These are phyloP conservation scores for Rostratula benghalensis DNA, from an alignment of 2,113 vertebrate species.

Conservation along the genomic window DNA sequence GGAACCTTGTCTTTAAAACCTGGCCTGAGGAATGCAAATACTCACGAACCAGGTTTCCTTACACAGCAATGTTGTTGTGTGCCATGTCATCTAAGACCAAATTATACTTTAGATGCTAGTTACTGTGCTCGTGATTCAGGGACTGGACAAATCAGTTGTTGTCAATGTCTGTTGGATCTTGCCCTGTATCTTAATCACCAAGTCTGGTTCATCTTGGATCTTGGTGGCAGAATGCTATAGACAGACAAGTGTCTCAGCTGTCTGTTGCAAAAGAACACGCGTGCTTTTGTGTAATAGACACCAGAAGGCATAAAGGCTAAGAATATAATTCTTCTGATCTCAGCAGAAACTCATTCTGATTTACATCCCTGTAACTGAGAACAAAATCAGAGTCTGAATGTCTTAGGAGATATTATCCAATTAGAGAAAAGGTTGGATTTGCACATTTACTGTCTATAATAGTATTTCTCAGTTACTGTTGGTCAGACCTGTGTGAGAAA, in stretches of 20 bases:
- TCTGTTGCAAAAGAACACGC: accelerated
- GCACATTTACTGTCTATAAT: conserved; percentile 13
- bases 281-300: neutral
- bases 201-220: neutral
- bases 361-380: neutral
- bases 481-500: conserved; percentile 35
- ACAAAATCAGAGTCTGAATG: neutral
- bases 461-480: conserved; percentile 9
- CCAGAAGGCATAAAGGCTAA: neutral
- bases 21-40: neutral
- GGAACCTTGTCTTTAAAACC: neutral
- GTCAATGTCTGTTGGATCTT: neutral
- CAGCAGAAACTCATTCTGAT: neutral
- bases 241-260: neutral
- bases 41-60: accelerated
- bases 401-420: neutral
- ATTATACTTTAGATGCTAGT: neutral
- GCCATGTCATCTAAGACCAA: neutral
- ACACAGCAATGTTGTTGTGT: accelerated
- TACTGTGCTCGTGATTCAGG: neutral
- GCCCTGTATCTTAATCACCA: neutral
- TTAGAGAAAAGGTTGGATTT: conserved; percentile 44
- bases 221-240: neutral
- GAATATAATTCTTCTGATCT: neutral
- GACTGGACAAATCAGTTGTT: neutral